phyloP scores from a whole-genome alignment of 1,140 invertebrate genomes.

The Drosophila burlai region DNA sequence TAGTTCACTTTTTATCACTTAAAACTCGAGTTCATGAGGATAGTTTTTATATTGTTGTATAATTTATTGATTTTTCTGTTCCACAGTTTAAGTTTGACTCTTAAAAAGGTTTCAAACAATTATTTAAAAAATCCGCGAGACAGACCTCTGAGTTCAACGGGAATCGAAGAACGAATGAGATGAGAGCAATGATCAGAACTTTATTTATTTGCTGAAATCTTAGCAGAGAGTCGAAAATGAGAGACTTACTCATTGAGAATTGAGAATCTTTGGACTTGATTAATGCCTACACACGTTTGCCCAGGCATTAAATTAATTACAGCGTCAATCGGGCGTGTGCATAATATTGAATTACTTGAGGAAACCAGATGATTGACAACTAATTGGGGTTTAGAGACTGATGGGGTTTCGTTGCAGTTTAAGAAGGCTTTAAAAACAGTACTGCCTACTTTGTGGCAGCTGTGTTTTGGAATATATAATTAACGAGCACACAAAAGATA shows the following conservation, averaged over 20 bases:
- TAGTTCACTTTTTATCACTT: not conserved
- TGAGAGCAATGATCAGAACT: not conserved
- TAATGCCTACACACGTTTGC: not conserved
- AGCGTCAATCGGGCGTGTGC: not conserved
- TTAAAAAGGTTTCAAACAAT: not conserved
- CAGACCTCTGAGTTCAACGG: conserved; percentile 1
- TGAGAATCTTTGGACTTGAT: not conserved
- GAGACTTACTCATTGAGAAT: not conserved
- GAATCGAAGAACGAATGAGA: conserved; percentile 1
- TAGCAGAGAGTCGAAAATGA: not conserved
- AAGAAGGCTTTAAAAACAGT: not conserved
- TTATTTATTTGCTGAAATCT: conserved; percentile 8
- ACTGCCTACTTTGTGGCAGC: not conserved
- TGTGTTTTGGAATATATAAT: not conserved
- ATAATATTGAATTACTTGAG: not conserved
- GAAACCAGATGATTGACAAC: not conserved
- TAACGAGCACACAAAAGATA: no score
- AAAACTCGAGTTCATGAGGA: not conserved
- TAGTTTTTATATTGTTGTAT: not conserved
- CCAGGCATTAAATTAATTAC: not conserved
- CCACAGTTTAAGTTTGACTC: not conserved
- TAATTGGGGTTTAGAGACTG: not conserved
- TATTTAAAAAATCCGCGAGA: not conserved
- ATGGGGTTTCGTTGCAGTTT: not conserved
- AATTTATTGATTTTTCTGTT: not conserved